Conservation (phyloP, 2,888 invertebrate genomes). For the Drosophila prostipennis region DNA sequence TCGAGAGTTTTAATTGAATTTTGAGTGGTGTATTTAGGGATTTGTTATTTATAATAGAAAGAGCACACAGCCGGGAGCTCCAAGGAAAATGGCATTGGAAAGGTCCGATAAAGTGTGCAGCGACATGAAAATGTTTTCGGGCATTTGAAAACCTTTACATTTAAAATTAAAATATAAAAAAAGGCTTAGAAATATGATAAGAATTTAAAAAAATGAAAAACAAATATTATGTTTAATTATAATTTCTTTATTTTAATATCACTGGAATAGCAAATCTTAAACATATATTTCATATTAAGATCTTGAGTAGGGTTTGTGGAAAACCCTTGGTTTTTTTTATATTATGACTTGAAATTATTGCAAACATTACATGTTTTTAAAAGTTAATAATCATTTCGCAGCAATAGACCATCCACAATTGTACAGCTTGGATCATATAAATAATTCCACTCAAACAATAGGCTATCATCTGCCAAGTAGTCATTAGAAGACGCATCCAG, state of each 20-base stretch:
- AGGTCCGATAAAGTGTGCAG: constrained; percentile 36
- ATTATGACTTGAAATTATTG: too few species aligned
- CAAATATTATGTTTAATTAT: too few species aligned
- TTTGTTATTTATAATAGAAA: constrained; percentile 78
- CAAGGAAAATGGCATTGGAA: constrained; percentile 46
- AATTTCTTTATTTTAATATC: too few species aligned
- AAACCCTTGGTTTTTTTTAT: neutral
- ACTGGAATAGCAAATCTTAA: too few species aligned
- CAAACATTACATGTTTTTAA: too few species aligned
- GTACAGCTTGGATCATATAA: neutral
- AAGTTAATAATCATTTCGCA: too few species aligned
- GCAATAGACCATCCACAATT: neutral
- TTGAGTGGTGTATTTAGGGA: constrained; percentile 77
- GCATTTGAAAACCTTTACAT: neutral
- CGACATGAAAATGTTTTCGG: neutral
- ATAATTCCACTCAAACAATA: neutral
- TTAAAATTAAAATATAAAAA: too few species aligned
- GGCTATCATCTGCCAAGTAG: neutral
- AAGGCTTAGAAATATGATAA: too few species aligned
- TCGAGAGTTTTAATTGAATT: constrained; percentile 76
- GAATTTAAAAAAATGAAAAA: too few species aligned
- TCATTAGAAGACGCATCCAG: constrained; percentile 2
- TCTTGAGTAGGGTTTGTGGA: too few species aligned
- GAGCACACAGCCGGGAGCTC: constrained; percentile 46
- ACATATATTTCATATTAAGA: neutral